phyloP scores from a whole-genome alignment of 2,113 vertebrate species.

The Okapia johnstoni region DNA sequence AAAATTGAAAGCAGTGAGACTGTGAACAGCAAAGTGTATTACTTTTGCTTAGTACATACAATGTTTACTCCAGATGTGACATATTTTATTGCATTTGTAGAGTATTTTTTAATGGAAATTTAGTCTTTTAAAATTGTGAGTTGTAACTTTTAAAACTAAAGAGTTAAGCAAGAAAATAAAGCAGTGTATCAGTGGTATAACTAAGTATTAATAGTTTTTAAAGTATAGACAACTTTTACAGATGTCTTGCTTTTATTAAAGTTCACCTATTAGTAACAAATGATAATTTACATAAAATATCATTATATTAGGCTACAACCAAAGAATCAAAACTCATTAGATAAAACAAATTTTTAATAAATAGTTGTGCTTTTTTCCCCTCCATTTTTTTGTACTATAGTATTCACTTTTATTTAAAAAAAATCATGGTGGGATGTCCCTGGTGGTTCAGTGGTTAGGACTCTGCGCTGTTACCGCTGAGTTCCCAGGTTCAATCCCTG shows the following conservation, averaged over 20 bases:
- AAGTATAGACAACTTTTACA: neutral
- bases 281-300: neutral
- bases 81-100: neutral
- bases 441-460: neutral
- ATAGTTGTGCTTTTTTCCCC: neutral
- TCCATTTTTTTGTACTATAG: neutral
- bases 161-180: neutral
- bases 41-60: neutral
- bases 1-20: neutral
- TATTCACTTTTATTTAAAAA: neutral
- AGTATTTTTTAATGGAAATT: neutral
- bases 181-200: neutral
- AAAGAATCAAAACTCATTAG: neutral
- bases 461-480: neutral
- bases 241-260: neutral
- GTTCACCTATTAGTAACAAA: neutral
- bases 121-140: constrained; percentile 17
- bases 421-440: neutral
- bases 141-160: neutral
- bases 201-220: neutral
- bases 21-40: neutral
- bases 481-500: neutral
- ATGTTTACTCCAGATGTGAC: neutral
- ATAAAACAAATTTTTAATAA: neutral
- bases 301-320: neutral